Percentiles rank a stretch among this genome's conserved stretches.
Conservation (phyloP, 2,888 invertebrate species). For the Platerodrilus igneus region DNA sequence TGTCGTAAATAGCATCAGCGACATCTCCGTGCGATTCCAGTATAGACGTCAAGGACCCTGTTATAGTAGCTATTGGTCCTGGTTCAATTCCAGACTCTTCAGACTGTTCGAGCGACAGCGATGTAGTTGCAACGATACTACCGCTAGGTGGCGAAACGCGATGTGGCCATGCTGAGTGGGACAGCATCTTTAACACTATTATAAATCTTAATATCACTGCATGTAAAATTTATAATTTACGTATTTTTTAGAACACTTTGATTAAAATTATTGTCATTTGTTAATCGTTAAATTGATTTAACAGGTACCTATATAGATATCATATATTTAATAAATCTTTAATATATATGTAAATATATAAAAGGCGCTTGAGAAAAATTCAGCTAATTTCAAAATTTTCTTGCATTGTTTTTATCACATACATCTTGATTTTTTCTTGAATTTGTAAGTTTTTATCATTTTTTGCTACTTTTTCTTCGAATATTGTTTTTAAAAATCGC, state of each 20-base stretch:
- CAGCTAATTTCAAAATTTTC: constrained; percentile 23
- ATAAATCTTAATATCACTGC: not conserved
- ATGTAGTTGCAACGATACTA: constrained; percentile 38
- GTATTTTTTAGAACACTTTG: constrained; percentile 5
- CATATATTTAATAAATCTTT: not conserved
- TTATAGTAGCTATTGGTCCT: constrained; percentile 65
- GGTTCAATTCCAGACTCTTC: constrained; percentile 64
- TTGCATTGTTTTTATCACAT: constrained; percentile 14
- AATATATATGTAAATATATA: not conserved
- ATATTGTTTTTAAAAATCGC: not conserved
- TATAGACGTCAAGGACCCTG: constrained; percentile 59
- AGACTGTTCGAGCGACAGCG: constrained; percentile 42
- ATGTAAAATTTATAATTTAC: constrained; percentile 1
- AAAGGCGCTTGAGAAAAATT: constrained; percentile 1
- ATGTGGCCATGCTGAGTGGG: constrained; percentile 48
- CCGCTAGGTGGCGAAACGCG: constrained; percentile 46
- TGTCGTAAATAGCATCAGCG: constrained; percentile 54
- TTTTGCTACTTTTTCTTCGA: not conserved
- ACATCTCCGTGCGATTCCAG: constrained; percentile 57
- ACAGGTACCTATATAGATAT: not conserved
- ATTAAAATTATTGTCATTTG: not conserved
- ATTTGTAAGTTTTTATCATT: constrained; percentile 1
- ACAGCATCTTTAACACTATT: constrained; percentile 43
- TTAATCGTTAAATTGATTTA: not conserved
- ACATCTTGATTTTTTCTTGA: constrained; percentile 13